Conservation (phyloP, 2,113 vertebrate species). For the Mirounga angustirostris region DNA sequence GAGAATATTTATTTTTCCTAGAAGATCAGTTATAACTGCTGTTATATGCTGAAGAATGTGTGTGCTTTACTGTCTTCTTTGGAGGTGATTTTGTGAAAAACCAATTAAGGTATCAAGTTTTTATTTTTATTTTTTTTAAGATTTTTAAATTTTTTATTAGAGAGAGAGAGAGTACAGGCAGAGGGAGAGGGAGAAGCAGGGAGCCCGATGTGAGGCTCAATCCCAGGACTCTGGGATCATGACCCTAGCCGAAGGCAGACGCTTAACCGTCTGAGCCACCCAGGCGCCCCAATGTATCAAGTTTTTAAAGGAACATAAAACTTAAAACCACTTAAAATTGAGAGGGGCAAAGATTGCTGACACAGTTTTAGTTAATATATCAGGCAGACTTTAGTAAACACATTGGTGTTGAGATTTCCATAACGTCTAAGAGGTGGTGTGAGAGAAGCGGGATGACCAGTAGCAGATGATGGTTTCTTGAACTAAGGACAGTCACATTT, state of each 20-base stretch:
- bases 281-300: neutral
- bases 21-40: constrained; percentile 18
- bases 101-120: neutral
- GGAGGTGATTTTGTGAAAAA: constrained; percentile 63
- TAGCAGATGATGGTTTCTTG: neutral
- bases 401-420: neutral
- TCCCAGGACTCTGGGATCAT: too few species aligned
- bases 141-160: too few species aligned
- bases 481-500: neutral
- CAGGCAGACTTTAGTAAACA: neutral
- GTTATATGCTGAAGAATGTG: neutral
- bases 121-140: neutral
- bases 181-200: too few species aligned
- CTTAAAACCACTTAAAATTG: neutral
- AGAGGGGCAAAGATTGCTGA: neutral
- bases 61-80: neutral
- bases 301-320: constrained; percentile 13
- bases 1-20: neutral
- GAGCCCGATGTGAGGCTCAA: too few species aligned
- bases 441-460: neutral
- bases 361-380: neutral
- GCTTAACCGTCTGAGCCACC: too few species aligned
- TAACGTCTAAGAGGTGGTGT: neutral
- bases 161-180: too few species aligned
- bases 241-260: too few species aligned